Evolutionary conservation across 2,113 vertebrate species (phyloP).

Genomic region (Piliocolobus tephrosceles): DNA sequence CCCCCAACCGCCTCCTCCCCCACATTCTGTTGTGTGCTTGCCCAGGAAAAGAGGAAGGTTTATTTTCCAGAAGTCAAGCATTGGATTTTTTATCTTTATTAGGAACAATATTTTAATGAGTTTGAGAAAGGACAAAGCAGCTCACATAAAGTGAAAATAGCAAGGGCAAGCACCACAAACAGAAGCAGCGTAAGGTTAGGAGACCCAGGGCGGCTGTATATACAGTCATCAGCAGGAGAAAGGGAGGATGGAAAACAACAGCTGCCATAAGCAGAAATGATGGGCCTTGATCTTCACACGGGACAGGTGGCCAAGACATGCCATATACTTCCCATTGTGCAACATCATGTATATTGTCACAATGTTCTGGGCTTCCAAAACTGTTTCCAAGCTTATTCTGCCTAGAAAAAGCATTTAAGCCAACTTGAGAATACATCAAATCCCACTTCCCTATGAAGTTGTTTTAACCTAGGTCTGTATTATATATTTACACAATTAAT

Average conservation of each 20-base stretch:
- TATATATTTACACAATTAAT: neutral
- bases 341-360: constrained; percentile 46
- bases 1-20: neutral
- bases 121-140: constrained; percentile 35
- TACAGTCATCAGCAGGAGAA: constrained; percentile 43
- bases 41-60: constrained; percentile 59
- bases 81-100: constrained; percentile 59
- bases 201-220: constrained; percentile 53
- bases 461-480: neutral
- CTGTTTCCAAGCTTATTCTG: constrained; percentile 51
- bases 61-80: constrained; percentile 67
- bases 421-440: neutral
- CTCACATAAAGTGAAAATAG: constrained; percentile 63
- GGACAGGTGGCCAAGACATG: constrained; percentile 79
- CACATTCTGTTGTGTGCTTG: neutral
- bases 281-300: constrained; percentile 78
- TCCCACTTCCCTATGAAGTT: neutral
- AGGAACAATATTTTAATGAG: constrained; percentile 18
- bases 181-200: constrained; percentile 50
- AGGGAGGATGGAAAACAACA: constrained; percentile 78
- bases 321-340: constrained; percentile 24
- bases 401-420: constrained; percentile 55
- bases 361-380: constrained; percentile 62
- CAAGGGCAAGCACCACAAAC: constrained; percentile 45
- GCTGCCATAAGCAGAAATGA: constrained; percentile 74